Evolutionary conservation across 2,113 vertebrate genomes (phyloP).

Genomic region (Catharus minimus): DNA sequence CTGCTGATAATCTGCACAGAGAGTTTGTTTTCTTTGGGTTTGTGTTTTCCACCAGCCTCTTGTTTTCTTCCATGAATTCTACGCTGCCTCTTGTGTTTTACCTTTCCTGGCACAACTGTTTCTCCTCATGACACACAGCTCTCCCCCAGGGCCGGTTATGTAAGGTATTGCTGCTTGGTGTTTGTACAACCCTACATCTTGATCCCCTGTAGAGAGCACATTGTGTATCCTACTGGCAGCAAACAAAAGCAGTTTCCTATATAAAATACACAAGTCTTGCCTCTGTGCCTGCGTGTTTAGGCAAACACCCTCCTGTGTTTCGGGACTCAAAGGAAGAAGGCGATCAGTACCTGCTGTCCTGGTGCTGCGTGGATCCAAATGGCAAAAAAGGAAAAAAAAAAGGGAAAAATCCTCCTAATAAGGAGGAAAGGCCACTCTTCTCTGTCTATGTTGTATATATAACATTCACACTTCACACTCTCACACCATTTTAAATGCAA

Average conservation of each 20-base stretch:
- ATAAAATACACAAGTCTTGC: slow-evolving; percentile 37
- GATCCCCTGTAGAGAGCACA: slow-evolving; percentile 48
- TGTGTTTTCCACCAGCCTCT: not conserved
- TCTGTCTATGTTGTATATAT: not conserved
- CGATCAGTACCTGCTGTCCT: not conserved
- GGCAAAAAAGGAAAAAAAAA: accelerated
- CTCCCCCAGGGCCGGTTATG: slow-evolving; percentile 36
- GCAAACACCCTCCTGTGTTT: slow-evolving; percentile 23
- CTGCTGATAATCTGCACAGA: not conserved
- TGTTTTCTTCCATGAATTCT: slow-evolving; percentile 37
- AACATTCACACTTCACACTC: not conserved
- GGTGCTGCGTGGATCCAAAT: not conserved
- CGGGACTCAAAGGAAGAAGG: not conserved
- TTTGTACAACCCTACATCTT: slow-evolving; percentile 53
- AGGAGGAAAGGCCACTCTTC: not conserved
- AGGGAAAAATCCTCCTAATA: not conserved
- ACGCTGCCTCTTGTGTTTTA: not conserved
- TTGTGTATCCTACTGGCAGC: slow-evolving; percentile 41
- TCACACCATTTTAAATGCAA: not conserved
- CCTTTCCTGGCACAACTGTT: slow-evolving; percentile 48
- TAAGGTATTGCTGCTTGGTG: slow-evolving; percentile 46
- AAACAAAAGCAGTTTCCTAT: slow-evolving; percentile 59
- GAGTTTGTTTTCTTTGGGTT: not conserved
- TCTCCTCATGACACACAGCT: slow-evolving; percentile 25
- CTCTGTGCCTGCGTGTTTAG: slow-evolving; percentile 32